A percentile compares a stretch with the other conserved stretches of the same genome.
Evolutionary conservation across 2,113 vertebrate genomes (phyloP).

Genomic region (Copsychus sechellarum): DNA sequence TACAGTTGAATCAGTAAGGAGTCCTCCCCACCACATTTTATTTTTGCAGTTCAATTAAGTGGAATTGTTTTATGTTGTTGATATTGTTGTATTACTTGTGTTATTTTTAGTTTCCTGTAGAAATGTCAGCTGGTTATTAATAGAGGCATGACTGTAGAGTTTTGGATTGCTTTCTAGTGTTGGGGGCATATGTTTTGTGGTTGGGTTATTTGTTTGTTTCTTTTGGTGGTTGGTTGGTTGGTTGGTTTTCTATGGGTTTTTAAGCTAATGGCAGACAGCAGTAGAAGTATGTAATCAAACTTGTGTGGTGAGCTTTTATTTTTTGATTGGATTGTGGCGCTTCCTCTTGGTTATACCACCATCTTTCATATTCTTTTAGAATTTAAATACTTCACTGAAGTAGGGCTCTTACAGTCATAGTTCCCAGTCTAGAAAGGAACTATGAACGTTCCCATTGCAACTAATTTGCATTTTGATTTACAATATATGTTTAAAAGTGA

Average conservation of each 20-base stretch:
- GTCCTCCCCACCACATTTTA: rapidly evolving
- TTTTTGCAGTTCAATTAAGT: background rate
- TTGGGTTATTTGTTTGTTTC: background rate
- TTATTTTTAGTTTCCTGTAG: background rate
- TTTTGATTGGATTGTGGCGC: rapidly evolving
- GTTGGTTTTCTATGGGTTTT: background rate
- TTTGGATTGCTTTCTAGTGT: background rate
- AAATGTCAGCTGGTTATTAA: background rate
- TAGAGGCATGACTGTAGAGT: background rate
- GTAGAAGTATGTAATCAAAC: background rate
- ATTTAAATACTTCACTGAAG: background rate
- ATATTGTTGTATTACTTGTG: background rate
- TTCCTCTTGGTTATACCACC: background rate
- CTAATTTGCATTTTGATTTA: background rate
- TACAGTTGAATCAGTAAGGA: background rate
- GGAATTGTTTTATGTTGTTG: background rate
- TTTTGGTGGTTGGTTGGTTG: background rate
- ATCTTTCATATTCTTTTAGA: background rate
- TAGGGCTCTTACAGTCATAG: background rate
- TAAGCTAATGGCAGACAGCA: background rate
- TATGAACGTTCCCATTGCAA: background rate
- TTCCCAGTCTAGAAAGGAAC: background rate
- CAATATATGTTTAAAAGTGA: background rate
- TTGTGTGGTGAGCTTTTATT: background rate
- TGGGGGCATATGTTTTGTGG: background rate